Conservation (phyloP, 2,888 invertebrate species). For the Carterocephalus palaemon region DNA sequence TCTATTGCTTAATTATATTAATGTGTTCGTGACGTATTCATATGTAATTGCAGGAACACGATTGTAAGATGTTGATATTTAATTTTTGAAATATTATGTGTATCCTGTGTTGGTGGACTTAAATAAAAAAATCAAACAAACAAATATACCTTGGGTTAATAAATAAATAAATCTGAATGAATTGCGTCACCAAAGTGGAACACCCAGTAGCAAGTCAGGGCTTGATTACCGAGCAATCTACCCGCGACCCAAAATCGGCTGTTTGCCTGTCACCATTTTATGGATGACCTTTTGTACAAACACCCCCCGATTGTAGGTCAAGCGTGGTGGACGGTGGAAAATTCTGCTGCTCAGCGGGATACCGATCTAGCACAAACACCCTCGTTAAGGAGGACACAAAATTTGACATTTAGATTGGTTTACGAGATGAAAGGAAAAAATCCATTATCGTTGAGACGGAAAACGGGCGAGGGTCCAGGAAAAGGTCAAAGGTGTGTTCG, state of each 20-base stretch:
- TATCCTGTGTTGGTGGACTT: too few relatives aligned
- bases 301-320: slow-evolving; percentile 46
- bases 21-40: too few relatives aligned
- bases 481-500: slow-evolving; percentile 4
- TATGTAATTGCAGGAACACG: too few relatives aligned
- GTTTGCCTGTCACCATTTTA: slow-evolving; percentile 42
- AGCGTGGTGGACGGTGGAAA: slow-evolving; percentile 45
- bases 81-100: too few relatives aligned
- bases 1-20: too few relatives aligned
- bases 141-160: too few relatives aligned
- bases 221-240: slow-evolving; percentile 37
- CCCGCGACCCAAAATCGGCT: slow-evolving; percentile 41
- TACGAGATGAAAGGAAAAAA: slow-evolving; percentile 26
- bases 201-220: slow-evolving; percentile 22
- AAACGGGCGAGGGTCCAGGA: background rate
- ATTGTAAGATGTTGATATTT: too few relatives aligned
- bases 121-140: too few relatives aligned
- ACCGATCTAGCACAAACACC: slow-evolving; percentile 25
- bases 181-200: slow-evolving; percentile 6
- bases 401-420: slow-evolving; percentile 35
- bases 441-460: background rate
- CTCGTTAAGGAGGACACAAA: slow-evolving; percentile 34
- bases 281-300: slow-evolving; percentile 44
- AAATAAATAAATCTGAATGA: too few relatives aligned
- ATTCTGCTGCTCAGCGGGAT: slow-evolving; percentile 33